phyloP scores from a whole-genome alignment of 2,113 vertebrate genomes.

The Pithys albifrons region DNA sequence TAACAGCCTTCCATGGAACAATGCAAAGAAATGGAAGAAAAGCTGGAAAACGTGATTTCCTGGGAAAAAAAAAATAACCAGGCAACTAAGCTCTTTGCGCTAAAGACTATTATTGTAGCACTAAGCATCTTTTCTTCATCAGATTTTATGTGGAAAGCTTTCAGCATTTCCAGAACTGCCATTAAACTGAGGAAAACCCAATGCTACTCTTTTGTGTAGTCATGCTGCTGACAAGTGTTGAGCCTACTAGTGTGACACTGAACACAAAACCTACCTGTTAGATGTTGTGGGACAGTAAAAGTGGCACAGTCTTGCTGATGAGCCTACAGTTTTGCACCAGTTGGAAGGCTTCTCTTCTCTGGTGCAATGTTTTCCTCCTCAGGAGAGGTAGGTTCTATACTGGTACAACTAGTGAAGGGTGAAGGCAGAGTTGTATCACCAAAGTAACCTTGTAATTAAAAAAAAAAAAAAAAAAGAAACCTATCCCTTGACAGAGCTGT shows the following conservation, averaged over 20 bases:
- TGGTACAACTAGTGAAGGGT: neutral
- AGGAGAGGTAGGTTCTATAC: neutral
- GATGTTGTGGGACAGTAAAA: neutral
- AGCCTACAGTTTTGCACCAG: neutral
- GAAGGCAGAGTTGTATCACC: neutral
- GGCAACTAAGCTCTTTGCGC: neutral
- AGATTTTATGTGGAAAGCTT: neutral
- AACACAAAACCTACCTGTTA: neutral
- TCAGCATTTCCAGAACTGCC: neutral
- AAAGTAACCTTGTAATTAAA: neutral
- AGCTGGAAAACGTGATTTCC: neutral
- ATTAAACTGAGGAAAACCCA: neutral
- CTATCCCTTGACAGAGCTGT: neutral
- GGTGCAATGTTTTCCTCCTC: neutral
- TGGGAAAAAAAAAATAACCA: rapidly evolving
- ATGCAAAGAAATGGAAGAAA: neutral
- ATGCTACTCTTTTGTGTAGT: neutral
- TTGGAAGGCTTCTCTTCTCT: neutral
- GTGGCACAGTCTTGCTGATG: rapidly evolving
- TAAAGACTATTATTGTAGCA: neutral
- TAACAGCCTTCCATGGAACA: neutral
- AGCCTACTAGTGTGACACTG: neutral
- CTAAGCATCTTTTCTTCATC: neutral
- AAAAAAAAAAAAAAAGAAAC: neutral
- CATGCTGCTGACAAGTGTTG: neutral